Percentiles rank a stretch among this genome's conserved stretches.
Conservation (phyloP, 2,113 vertebrate species). For the Opisthocomus hoazin region DNA sequence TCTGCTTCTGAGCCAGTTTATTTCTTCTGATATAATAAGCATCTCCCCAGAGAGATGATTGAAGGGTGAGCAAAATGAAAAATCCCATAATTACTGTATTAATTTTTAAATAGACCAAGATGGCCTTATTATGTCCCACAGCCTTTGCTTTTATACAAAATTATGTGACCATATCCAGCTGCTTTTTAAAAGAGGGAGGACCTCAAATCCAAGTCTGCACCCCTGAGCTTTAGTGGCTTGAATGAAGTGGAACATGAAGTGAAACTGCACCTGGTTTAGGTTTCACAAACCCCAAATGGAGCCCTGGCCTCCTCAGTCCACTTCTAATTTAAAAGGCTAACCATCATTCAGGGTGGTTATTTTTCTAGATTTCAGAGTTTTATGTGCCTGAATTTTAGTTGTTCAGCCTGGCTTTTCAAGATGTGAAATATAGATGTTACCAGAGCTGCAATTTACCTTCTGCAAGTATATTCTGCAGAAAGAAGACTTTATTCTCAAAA, state of each 20-base stretch:
- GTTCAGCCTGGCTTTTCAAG: neutral
- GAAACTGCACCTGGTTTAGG: constrained; percentile 17
- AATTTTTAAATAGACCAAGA: neutral
- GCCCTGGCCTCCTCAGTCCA: neutral
- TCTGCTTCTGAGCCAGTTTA: neutral
- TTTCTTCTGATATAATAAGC: neutral
- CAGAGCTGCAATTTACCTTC: neutral
- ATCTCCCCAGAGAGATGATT: neutral
- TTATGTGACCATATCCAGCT: constrained; percentile 25
- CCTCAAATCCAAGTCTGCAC: neutral
- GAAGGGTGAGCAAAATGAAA: constrained; percentile 13
- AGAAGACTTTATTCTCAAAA: neutral
- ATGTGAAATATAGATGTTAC: neutral
- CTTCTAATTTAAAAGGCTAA: constrained; percentile 1
- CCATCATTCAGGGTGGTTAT: neutral
- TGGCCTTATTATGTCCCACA: neutral
- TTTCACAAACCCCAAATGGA: constrained; percentile 14
- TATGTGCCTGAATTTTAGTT: neutral
- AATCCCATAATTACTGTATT: neutral
- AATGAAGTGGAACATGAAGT: neutral
- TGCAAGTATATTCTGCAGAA: neutral
- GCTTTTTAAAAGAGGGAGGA: neutral
- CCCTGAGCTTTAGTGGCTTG: constrained; percentile 3
- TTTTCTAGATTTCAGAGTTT: constrained; percentile 14
- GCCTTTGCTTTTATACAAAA: neutral